These are phyloP conservation scores for Gnathonemus longibarbis DNA, from an alignment of 2,113 vertebrate genomes.

Conservation along the genomic window DNA sequence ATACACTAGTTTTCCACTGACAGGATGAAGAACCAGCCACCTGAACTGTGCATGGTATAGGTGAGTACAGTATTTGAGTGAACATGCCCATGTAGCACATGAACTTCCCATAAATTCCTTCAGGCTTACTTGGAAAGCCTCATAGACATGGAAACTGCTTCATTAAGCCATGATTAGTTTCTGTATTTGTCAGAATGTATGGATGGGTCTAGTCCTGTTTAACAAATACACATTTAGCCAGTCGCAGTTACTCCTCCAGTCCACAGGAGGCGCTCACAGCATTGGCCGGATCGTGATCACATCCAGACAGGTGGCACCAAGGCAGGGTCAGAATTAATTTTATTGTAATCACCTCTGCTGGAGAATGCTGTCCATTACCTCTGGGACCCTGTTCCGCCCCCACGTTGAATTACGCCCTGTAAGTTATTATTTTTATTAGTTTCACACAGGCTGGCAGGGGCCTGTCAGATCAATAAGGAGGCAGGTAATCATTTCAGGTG, in stretches of 20 bases:
- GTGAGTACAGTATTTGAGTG: background rate
- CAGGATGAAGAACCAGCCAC: background rate
- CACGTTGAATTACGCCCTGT: background rate
- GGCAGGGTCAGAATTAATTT: background rate
- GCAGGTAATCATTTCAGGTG: conserved; percentile 4
- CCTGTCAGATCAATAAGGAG: background rate
- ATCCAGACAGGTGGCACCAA: background rate
- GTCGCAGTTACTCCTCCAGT: background rate
- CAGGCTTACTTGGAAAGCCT: background rate
- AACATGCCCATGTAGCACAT: background rate
- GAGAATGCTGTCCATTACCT: background rate
- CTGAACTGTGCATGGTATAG: background rate
- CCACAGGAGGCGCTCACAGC: background rate
- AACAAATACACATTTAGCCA: background rate
- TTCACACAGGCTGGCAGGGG: background rate
- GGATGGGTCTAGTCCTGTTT: background rate
- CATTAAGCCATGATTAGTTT: background rate
- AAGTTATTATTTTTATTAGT: background rate
- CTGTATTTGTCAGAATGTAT: background rate
- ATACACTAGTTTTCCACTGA: background rate
- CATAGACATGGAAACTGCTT: background rate
- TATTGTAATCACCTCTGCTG: background rate
- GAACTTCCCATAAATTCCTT: background rate
- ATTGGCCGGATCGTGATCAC: background rate
- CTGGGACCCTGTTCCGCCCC: background rate